Percentiles rank a stretch among this genome's conserved stretches.
Evolutionary conservation across 2,113 vertebrate species (phyloP).

Genomic region (Nannospalax galili): DNA sequence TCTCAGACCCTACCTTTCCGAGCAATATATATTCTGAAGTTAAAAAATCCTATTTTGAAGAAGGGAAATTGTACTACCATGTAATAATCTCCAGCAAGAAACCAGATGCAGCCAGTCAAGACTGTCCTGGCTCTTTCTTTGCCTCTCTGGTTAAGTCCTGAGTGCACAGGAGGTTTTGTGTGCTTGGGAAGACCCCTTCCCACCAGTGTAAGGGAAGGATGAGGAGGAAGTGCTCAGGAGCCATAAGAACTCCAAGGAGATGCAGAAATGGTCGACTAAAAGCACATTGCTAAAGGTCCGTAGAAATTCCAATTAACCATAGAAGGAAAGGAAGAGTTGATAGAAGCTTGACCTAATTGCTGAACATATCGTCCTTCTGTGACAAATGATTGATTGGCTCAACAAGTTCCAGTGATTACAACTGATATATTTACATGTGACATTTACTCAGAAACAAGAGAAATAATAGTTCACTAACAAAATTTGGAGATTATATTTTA

Average conservation of each 20-base stretch:
- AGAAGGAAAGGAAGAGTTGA: neutral
- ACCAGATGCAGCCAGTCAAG: neutral
- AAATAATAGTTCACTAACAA: slow-evolving; percentile 10
- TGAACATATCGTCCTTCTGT: neutral
- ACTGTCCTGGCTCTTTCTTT: neutral
- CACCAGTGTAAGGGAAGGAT: neutral
- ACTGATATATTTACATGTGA: slow-evolving; percentile 46
- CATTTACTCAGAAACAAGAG: slow-evolving; percentile 51
- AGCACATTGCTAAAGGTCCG: neutral
- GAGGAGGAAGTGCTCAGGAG: neutral
- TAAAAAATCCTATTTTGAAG: neutral
- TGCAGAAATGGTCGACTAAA: neutral
- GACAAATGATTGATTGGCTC: slow-evolving; percentile 29
- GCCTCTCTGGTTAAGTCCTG: neutral
- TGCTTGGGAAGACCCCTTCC: neutral
- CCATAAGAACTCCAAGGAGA: neutral
- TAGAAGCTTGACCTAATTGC: slow-evolving; percentile 43
- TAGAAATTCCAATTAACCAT: slow-evolving; percentile 9
- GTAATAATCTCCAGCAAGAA: slow-evolving; percentile 7
- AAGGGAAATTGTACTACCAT: neutral
- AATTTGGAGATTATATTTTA: slow-evolving; percentile 5
- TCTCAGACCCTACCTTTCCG: neutral
- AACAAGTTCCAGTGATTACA: neutral
- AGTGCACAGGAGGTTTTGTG: neutral
- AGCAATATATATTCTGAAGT: neutral